Base-by-base conservation (phyloP, 64 coral and sea anemone genomes). In the Montipora sp. region DNA sequence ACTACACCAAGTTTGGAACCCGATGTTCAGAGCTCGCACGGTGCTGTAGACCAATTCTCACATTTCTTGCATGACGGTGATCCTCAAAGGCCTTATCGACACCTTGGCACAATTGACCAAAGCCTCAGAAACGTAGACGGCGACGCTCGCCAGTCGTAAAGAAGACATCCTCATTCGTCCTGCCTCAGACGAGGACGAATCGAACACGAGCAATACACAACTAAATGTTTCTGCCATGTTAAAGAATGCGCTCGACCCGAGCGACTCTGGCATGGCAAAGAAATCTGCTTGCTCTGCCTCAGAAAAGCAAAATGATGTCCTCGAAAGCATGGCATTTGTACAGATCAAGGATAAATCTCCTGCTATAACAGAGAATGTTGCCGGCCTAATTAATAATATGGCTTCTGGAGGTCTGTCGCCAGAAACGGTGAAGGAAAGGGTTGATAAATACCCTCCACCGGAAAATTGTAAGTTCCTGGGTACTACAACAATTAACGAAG, bases 401-500 rank as follows among this genome's bases (percentile, higher is more conserved):
- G 73, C 24, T 75, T 11, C 73, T 75, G 22, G 73, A 75, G 73
- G 24, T 8, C 73, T 75, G 36, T 36, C 73, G 20, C 6, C 20
- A 75, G 24, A 75, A 75, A 75, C 5, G 24, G 8, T 75, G 73
- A 75, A 75, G 8, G 65, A 68, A 5, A 91, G 80, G 13, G 89
- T 19, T 12, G 78, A 91, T 21, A 91, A 83, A 91, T 91, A 82
- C 3, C 78, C 79, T 24, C 46, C 79, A 23, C 89, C 79, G 24
- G 78, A 91, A 74, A 91, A 91, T 66, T 82, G 89, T 59, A 81
- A 91, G 14, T 79, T 82, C 89, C 89, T 91, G 47, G 23, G 16
- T 5, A 59, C 47, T 18, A 80, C 48, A 43, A 73, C 77, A 22
- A 78, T 84, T 76, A 92, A 92, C 55, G 68, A 92, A 27, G 72